Evolutionary conservation across 2,113 vertebrate genomes (phyloP).

Genomic region (Phalacrocorax brasilianus): DNA sequence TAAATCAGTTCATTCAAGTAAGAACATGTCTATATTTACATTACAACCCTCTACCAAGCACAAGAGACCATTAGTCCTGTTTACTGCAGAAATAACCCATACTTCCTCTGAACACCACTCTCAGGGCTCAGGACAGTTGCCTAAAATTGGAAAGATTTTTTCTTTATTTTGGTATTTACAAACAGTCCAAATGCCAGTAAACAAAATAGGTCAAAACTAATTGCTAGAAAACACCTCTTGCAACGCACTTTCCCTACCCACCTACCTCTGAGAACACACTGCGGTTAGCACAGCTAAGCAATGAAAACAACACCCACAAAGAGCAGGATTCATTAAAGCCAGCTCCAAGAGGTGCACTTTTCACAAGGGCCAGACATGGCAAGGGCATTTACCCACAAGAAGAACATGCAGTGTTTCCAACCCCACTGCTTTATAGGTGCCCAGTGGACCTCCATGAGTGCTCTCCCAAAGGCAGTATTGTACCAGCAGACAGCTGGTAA

Average conservation of each 20-base stretch:
- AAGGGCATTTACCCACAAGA: not conserved
- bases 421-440: not conserved
- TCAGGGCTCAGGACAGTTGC: not conserved
- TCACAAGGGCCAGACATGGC: not conserved
- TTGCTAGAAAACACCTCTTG: not conserved
- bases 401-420: not conserved
- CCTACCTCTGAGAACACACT: not conserved
- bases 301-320: not conserved
- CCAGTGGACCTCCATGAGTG: not conserved
- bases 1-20: not conserved
- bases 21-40: not conserved
- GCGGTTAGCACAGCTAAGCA: not conserved
- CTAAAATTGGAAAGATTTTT: conserved; percentile 2
- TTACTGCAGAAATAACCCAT: not conserved
- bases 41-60: not conserved
- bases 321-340: not conserved
- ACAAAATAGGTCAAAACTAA: conserved; percentile 4
- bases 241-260: not conserved
- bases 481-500: not conserved
- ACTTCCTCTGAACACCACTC: not conserved
- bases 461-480: not conserved
- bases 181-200: not conserved
- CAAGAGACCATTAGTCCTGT: not conserved
- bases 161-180: not conserved
- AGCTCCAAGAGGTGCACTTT: not conserved